These are phyloP conservation scores for Cryptotis parvus DNA, from an alignment of 2,113 vertebrate species.

Conservation along the genomic window DNA sequence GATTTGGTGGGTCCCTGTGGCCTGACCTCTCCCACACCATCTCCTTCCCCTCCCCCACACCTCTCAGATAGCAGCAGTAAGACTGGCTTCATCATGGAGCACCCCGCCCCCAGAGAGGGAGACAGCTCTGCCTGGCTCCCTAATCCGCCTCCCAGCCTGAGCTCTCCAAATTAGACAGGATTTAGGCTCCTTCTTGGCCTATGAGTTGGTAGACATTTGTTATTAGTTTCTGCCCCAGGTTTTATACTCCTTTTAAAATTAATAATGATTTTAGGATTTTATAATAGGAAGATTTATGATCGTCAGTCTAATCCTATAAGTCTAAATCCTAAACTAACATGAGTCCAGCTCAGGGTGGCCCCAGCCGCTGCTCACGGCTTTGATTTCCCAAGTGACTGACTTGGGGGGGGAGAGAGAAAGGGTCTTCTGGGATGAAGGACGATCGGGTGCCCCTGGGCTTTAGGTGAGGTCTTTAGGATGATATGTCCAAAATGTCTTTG, in stretches of 20 bases:
- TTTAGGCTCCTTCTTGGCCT: constrained; percentile 63
- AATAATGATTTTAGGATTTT: constrained; percentile 80
- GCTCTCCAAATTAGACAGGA: constrained; percentile 71
- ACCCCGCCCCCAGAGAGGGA: not conserved
- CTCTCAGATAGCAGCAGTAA: not conserved
- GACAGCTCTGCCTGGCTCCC: not conserved
- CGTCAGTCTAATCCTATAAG: constrained; percentile 72
- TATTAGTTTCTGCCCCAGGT: constrained; percentile 72
- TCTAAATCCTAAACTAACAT: constrained; percentile 74
- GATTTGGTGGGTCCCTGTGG: not conserved
- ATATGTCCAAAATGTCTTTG: not conserved
- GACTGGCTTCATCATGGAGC: not conserved
- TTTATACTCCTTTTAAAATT: constrained; percentile 79
- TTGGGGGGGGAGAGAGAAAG: not conserved
- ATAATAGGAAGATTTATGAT: constrained; percentile 80
- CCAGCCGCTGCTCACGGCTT: constrained; percentile 54
- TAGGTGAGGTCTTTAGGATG: not conserved
- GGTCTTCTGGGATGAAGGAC: not conserved
- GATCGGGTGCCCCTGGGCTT: not conserved
- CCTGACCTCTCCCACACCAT: too few relatives aligned
- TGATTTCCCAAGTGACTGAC: constrained; percentile 55
- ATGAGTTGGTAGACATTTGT: constrained; percentile 59
- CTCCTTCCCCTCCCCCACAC: not conserved
- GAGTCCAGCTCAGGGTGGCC: constrained; percentile 60
- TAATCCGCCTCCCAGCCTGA: constrained; percentile 13